Evolutionary conservation across 2,888 invertebrate genomes (phyloP).

Genomic region (Luperina nickerlii): DNA sequence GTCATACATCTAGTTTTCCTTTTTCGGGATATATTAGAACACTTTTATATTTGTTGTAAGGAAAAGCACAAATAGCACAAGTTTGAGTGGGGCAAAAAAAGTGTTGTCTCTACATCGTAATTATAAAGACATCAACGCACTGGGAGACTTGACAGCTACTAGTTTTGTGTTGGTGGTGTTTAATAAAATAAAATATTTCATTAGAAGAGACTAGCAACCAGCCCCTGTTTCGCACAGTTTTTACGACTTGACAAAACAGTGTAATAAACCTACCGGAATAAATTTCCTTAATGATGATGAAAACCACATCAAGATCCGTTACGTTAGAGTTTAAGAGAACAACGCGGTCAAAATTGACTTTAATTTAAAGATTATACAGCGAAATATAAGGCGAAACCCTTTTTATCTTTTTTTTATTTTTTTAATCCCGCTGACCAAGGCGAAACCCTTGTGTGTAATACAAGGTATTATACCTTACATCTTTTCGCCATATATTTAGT

Average conservation of each 20-base stretch:
- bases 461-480: not conserved
- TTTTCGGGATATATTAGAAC: not conserved
- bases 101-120: constrained; percentile 13
- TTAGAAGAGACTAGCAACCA: not conserved
- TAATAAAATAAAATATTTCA: not conserved
- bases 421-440: no score
- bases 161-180: not conserved
- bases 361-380: not conserved
- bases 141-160: not conserved
- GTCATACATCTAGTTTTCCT: constrained; percentile 9
- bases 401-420: no score
- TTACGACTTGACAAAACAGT: not conserved
- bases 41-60: not conserved
- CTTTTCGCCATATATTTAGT: not conserved
- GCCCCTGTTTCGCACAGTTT: not conserved
- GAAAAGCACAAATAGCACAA: not conserved
- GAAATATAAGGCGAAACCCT: not conserved
- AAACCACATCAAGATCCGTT: not conserved
- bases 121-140: constrained; percentile 68
- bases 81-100: not conserved
- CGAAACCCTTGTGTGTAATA: not conserved
- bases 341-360: not conserved
- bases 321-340: not conserved
- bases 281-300: not conserved
- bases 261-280: not conserved